Conservation (phyloP, 2,113 vertebrate species). For the Atrichornis clamosus region DNA sequence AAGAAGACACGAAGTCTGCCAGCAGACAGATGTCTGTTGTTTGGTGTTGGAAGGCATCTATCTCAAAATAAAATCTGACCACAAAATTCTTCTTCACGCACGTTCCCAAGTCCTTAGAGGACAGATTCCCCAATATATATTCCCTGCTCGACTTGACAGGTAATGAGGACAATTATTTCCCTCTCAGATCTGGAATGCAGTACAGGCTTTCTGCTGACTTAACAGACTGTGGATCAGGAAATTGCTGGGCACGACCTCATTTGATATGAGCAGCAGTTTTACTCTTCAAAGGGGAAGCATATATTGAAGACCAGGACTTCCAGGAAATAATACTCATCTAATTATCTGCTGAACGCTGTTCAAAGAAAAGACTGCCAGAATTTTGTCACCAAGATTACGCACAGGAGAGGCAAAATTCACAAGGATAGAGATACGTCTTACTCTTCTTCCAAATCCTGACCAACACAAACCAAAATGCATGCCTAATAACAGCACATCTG, state of each 20-base stretch:
- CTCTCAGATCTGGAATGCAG: neutral
- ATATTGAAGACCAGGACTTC: neutral
- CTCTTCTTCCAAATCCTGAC: neutral
- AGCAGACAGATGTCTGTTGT: neutral
- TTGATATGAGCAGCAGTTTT: constrained; percentile 6
- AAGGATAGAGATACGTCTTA: neutral
- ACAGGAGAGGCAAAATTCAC: neutral
- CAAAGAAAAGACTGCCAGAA: neutral
- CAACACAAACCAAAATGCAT: neutral
- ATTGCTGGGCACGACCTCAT: constrained; percentile 45
- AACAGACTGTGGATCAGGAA: constrained; percentile 30
- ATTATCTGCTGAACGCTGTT: neutral
- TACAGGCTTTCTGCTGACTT: constrained; percentile 29
- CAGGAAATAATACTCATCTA: constrained; percentile 20
- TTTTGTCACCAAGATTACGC: neutral
- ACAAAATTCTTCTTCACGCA: neutral
- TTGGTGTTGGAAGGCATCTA: neutral
- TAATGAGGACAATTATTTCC: constrained; percentile 34
- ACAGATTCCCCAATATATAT: neutral
- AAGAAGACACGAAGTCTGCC: neutral
- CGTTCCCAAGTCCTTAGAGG: neutral
- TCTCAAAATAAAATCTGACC: neutral
- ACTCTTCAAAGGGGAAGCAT: constrained; percentile 33
- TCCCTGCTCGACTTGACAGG: neutral
- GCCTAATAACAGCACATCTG: neutral